Evolutionary conservation across 2,797 vertebrate genomes (phyloP).

Genomic region (Otolemur crassicaudatus): DNA sequence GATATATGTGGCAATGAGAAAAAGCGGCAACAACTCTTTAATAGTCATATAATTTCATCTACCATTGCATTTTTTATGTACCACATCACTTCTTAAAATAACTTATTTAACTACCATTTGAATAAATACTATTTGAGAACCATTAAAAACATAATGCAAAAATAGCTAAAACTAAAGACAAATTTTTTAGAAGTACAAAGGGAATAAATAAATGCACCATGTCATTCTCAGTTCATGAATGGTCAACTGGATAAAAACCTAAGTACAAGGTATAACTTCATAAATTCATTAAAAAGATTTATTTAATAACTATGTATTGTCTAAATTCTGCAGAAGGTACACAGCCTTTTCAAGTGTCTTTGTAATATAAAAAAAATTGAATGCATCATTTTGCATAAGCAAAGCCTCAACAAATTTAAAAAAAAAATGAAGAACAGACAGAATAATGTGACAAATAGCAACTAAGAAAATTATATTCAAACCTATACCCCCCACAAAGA

Average conservation of each 20-base stretch:
- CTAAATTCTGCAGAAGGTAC: neutral
- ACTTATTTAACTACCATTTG: neutral
- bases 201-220: neutral
- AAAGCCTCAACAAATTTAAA: neutral
- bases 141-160: neutral
- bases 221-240: neutral
- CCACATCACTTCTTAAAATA: neutral
- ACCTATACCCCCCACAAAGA: neutral
- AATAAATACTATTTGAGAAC: neutral
- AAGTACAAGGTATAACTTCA: neutral
- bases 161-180: neutral
- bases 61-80: neutral
- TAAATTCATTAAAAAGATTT: conserved; percentile 17
- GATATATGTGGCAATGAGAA: neutral
- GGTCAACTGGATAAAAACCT: neutral
- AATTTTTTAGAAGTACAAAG: neutral
- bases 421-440: neutral
- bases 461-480: neutral
- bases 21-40: neutral
- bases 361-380: neutral
- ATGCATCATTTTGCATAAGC: neutral
- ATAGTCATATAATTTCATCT: neutral
- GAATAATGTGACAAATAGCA: neutral
- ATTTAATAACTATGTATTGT: neutral
- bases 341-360: neutral